Conservation (phyloP, 2,113 vertebrate genomes). For the Oncorhynchus clarkii region DNA sequence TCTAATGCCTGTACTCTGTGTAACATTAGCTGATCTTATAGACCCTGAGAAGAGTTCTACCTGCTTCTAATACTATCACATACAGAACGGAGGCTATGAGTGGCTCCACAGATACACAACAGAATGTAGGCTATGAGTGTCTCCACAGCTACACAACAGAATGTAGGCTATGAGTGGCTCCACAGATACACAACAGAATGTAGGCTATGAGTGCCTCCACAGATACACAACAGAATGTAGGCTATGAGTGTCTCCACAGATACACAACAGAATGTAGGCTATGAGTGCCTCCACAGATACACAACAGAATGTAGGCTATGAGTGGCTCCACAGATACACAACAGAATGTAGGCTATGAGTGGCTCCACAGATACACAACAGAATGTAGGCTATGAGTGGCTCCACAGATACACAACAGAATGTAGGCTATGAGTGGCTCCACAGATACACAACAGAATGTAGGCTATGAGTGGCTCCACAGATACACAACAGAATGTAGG, state of each 20-base stretch:
- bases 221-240: slow-evolving; percentile 16
- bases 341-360: not conserved
- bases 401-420: not conserved
- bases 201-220: not conserved
- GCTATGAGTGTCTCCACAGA: slow-evolving; percentile 22
- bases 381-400: not conserved
- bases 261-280: too few species aligned
- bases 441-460: too few species aligned
- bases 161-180: too few species aligned
- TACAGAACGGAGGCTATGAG: not conserved
- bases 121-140: not conserved
- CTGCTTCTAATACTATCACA: slow-evolving; percentile 54
- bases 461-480: not conserved
- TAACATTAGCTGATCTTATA: slow-evolving; percentile 50
- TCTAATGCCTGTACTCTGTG: slow-evolving; percentile 44
- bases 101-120: not conserved
- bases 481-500: not conserved
- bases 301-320: too few species aligned
- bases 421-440: not conserved
- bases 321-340: slow-evolving; percentile 22
- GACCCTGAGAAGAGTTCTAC: slow-evolving; percentile 56
- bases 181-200: slow-evolving; percentile 22
- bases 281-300: slow-evolving; percentile 18
- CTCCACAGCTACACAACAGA: slow-evolving; percentile 19
- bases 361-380: not conserved